Evolutionary conservation across 2,797 vertebrate species (phyloP).

Genomic region (Leuciscus waleckii): DNA sequence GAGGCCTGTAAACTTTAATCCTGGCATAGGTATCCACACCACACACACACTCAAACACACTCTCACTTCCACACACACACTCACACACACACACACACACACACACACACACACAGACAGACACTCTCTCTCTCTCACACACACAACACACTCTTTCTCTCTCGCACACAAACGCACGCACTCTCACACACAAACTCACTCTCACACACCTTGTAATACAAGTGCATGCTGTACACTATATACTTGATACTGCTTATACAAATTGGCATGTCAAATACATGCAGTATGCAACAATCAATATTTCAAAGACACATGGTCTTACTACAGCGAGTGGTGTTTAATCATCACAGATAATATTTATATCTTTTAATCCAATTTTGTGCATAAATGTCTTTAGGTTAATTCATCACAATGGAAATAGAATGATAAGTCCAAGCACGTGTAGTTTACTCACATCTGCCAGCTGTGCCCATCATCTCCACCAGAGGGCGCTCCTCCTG

Average conservation of each 20-base stretch:
- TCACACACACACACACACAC: too few species aligned
- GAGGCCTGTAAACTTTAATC: constrained; percentile 20
- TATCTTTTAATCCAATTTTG: neutral
- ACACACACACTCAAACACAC: constrained; percentile 9
- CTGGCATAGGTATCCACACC: neutral
- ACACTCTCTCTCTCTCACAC: too few species aligned
- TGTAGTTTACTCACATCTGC: neutral
- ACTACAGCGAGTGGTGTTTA: neutral
- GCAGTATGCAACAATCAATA: neutral
- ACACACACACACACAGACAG: too few species aligned
- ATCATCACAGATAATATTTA: neutral
- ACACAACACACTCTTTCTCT: neutral
- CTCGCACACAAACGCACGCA: neutral
- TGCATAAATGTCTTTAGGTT: neutral
- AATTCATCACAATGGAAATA: neutral
- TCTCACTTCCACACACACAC: neutral
- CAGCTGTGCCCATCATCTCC: too few species aligned
- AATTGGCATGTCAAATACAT: neutral
- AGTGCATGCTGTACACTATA: neutral
- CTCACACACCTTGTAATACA: neutral
- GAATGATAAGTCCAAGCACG: neutral
- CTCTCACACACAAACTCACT: neutral
- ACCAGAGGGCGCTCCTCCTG: too few species aligned
- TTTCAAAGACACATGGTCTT: neutral
- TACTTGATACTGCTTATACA: neutral